A percentile compares a stretch with the other conserved stretches of the same genome.
Evolutionary conservation across 2,888 invertebrate species (phyloP).

Genomic region (Cephus nigrinus): DNA sequence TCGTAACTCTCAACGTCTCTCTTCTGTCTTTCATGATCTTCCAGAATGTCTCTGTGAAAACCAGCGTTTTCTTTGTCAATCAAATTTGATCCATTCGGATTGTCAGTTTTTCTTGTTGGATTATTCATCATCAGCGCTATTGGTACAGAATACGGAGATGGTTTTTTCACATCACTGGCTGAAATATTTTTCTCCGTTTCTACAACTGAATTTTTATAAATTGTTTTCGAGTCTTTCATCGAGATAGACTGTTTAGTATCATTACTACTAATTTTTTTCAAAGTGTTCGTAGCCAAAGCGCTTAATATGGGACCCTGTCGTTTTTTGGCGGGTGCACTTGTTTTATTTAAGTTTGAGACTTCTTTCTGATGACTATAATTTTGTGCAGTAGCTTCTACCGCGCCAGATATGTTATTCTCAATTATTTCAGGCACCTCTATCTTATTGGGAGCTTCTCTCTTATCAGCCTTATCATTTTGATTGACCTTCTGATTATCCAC

Average conservation of each 20-base stretch:
- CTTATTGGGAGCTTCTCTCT: not conserved
- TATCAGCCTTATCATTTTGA: not conserved
- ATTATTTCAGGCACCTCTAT: not conserved
- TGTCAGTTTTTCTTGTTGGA: constrained; percentile 41
- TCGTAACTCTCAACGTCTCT: constrained; percentile 32
- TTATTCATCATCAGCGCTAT: constrained; percentile 54
- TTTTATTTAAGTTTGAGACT: not conserved
- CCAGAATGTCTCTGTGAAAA: constrained; percentile 48
- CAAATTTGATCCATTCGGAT: constrained; percentile 18
- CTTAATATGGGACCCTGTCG: constrained; percentile 48
- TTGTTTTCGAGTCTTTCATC: not conserved
- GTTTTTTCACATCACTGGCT: not conserved
- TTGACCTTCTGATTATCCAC: not conserved
- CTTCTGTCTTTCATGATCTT: constrained; percentile 52
- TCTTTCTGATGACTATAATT: constrained; percentile 1
- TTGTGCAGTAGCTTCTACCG: constrained; percentile 34
- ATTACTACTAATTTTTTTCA: not conserved
- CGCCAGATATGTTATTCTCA: constrained; percentile 34
- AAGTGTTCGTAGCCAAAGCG: constrained; percentile 39
- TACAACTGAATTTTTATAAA: not conserved
- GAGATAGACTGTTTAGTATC: constrained; percentile 4
- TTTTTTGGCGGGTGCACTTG: not conserved
- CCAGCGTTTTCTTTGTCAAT: constrained; percentile 28
- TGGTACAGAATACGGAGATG: constrained; percentile 38
- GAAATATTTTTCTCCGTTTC: constrained; percentile 1